Conservation (phyloP, 2,888 invertebrate genomes). For the Tenthredo amoena region DNA sequence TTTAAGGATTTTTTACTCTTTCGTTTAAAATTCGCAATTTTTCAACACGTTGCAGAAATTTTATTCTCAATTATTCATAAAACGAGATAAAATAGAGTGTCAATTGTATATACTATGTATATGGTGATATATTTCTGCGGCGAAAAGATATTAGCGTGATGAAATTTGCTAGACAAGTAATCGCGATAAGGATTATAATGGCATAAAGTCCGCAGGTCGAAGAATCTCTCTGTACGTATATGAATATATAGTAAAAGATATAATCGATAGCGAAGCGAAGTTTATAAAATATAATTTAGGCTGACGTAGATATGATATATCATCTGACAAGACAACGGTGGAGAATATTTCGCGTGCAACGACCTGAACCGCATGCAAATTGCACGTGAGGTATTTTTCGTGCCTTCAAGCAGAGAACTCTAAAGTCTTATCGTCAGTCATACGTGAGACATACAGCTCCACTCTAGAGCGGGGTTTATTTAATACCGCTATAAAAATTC, state of each 20-base stretch:
- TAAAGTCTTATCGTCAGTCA: slow-evolving; percentile 36
- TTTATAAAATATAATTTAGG: slow-evolving; percentile 11
- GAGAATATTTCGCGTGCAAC: slow-evolving; percentile 28
- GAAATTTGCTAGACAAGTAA: neutral
- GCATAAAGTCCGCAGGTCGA: neutral
- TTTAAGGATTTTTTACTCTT: too few relatives aligned
- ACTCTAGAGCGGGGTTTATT: slow-evolving; percentile 22
- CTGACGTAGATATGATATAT: slow-evolving; percentile 11
- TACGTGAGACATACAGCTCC: slow-evolving; percentile 27
- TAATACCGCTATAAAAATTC: slow-evolving; percentile 32
- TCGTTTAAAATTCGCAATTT: too few relatives aligned
- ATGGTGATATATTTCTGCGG: too few relatives aligned
- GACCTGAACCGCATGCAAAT: slow-evolving; percentile 31
- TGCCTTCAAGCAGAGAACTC: slow-evolving; percentile 14
- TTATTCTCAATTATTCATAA: too few relatives aligned
- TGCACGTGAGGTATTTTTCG: slow-evolving; percentile 6
- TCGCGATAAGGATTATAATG: neutral
- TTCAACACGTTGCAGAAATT: too few relatives aligned
- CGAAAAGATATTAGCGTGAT: too few relatives aligned
- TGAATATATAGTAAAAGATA: neutral
- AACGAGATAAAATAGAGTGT: too few relatives aligned
- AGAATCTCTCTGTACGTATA: neutral
- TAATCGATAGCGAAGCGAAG: neutral
- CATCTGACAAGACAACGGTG: slow-evolving; percentile 4
- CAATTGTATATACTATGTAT: too few relatives aligned